Percentiles rank a stretch among this genome's conserved stretches.
Evolutionary conservation across 2,797 vertebrate genomes (phyloP).

Genomic region (Danio kyathit): DNA sequence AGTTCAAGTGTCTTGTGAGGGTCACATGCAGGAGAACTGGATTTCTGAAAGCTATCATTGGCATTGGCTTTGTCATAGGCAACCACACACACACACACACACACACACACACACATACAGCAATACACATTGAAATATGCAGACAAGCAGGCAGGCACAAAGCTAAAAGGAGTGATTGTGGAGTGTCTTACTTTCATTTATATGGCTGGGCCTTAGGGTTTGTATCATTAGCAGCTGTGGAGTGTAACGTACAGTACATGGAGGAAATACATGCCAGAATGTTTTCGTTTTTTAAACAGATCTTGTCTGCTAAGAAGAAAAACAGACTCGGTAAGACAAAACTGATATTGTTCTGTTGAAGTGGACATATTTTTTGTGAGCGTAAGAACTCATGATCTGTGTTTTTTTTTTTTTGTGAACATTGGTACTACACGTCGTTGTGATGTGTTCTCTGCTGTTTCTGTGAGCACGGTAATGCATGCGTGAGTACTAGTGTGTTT

Average conservation of each 20-base stretch:
- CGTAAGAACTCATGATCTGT: background rate
- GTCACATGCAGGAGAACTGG: constrained; percentile 67
- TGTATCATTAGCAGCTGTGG: constrained; percentile 9
- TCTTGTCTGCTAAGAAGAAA: constrained; percentile 35
- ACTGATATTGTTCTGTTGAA: constrained; percentile 6
- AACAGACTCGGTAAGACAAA: constrained; percentile 42
- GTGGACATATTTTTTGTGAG: background rate
- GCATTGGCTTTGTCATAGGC: constrained; percentile 49
- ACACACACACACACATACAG: background rate
- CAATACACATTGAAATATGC: constrained; percentile 6
- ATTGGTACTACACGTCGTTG: background rate
- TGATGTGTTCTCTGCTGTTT: constrained; percentile 8
- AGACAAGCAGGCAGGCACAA: constrained; percentile 8
- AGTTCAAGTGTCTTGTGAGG: constrained; percentile 61
- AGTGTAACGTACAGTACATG: constrained; percentile 15
- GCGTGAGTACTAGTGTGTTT: background rate
- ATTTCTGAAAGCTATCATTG: constrained; percentile 63
- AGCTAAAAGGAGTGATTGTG: constrained; percentile 15
- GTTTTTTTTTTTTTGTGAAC: background rate
- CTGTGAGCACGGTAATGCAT: background rate
- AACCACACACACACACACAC: constrained; percentile 4
- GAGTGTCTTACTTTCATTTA: background rate
- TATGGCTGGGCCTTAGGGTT: background rate
- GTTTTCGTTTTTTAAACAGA: constrained; percentile 29
- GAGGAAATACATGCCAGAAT: constrained; percentile 29